Base-by-base conservation (phyloP, 1,140 invertebrate genomes). In the Trissolcus basalis region DNA sequence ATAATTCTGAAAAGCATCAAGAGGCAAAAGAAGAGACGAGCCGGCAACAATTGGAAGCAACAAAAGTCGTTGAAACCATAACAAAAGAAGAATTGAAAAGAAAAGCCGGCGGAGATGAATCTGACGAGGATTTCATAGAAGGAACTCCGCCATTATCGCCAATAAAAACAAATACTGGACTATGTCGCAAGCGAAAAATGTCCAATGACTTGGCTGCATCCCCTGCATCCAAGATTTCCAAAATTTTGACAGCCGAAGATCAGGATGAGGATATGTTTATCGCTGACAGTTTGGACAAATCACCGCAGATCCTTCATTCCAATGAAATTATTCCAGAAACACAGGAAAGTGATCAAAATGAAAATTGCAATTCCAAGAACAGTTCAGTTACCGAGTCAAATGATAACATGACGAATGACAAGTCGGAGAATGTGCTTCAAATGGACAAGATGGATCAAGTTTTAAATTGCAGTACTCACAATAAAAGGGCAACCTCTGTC, bases 61-160 rank as follows among this genome's bases (percentile, higher is more conserved):
- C 3, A 9, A 8, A 44, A 44, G 12, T 13, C 12, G 13, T 44
- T 44, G 43, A 13, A 12, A 13, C 43, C 33, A 7, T 33, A 55
- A 36, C 48, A 7, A 47, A 71, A 11, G 54, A 69, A 14, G 7
- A 14, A 11, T n/a, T 73, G 6, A 39, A 53, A 11, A 8, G 4
- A 10, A 48, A 72, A 0, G 33, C 16, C 0, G 35, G 71, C 1
- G 56, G 77, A 2, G 9, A 50, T 3, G n/a, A 19, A 4, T 47
- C 48, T 1, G 82, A 85, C 1, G 79, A 82, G 0, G 84, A 85
- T 7, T 14, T 85, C n/a, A 70, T 85, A 35, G 77, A 81, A 4
- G 81, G 81, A 16, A 86, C 83, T 9, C 83, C 84, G 9, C 77
- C 78, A 1, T 51, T 59, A 0, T 67, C n/a, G 27, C 54, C 76